Evolutionary conservation across 2,113 vertebrate genomes (phyloP), one percentile per base, ranked within the genome.

Genomic region (Axis porcinus): DNA sequence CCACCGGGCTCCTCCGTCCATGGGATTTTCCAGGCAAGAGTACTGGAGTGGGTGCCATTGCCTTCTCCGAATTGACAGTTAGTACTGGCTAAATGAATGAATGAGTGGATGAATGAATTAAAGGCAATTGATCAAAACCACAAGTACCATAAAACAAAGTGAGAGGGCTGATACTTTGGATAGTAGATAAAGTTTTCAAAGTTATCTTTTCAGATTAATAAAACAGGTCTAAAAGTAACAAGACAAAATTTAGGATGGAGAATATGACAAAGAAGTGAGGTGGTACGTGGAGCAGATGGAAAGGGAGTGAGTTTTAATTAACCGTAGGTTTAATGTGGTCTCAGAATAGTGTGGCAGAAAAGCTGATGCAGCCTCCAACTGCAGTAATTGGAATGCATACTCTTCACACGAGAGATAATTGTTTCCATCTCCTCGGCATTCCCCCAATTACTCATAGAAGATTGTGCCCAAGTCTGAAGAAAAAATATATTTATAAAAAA

Each of bases 201-300:
- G 64, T 96, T 91, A 89, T 82, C 60, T 89, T 30, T 50, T 74
- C 79, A 89, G 81, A 90, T 83, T 86, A 92, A 87, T 76, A 92
- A 21, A 36, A 3, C 90, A 33, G 43, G 19, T 47, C 28, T 64
- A 47, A 50, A 82, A 74, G 43, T 60, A 95, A 57, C 28, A 85
- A 60, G 90, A 62, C 90, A 58, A 84, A 81, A 85, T 85, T 79
- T 70, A 87, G 50, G 76, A 88, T 87, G 52, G 27, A 82, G 95
- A 87, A 91, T 81, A 62, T 89, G 90, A 89, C 17, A 16, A 86
- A 54, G 64, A 84, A 93, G 54, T 43, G 33, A 78, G n/a, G 50
- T 89, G 12, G 33, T 54, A 83, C 60, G 19, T 14, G 21, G n/a
- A 95, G 54, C 95, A 96, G 83, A 88, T 74, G 76, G 90, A 87